phyloP scores from a whole-genome alignment of 1,140 invertebrate genomes.

The Drosophila insularis region DNA sequence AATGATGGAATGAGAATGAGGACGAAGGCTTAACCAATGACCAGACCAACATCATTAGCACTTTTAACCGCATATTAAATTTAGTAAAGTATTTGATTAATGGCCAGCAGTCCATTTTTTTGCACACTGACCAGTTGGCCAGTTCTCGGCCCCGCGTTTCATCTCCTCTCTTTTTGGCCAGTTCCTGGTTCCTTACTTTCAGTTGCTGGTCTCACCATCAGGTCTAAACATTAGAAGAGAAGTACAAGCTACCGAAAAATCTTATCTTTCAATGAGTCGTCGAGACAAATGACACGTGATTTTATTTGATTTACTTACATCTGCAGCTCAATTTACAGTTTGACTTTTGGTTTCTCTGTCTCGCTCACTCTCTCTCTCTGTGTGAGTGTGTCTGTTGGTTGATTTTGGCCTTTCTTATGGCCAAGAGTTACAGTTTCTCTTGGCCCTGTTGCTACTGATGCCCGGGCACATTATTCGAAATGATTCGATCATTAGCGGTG shows the following conservation, averaged over 20 bases:
- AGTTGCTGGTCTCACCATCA: neutral
- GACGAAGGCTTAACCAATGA: conserved; percentile 61
- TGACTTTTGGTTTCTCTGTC: conserved; percentile 66
- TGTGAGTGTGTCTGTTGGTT: conserved; percentile 6
- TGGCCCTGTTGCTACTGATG: conserved; percentile 32
- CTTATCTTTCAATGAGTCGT: conserved; percentile 75
- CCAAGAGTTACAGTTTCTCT: conserved; percentile 54
- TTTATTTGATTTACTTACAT: conserved; percentile 82
- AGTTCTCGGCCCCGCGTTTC: neutral
- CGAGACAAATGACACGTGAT: conserved; percentile 80
- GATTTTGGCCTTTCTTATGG: conserved; percentile 62
- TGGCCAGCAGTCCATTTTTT: conserved; percentile 55
- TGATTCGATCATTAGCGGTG: conserved; percentile 78
- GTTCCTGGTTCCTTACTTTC: neutral
- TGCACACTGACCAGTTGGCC: conserved; percentile 42
- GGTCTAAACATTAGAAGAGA: neutral
- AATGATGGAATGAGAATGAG: conserved; percentile 15
- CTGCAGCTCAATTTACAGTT: conserved; percentile 80
- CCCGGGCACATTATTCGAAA: conserved; percentile 74
- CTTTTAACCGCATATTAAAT: conserved; percentile 82
- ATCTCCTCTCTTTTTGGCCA: neutral
- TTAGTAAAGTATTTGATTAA: conserved; percentile 74
- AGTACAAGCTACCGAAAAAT: conserved; percentile 58
- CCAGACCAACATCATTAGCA: conserved; percentile 77
- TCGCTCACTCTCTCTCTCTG: conserved; percentile 27